Evolutionary conservation across 2,113 vertebrate species (phyloP).

Genomic region (Gadus chalcogrammus): DNA sequence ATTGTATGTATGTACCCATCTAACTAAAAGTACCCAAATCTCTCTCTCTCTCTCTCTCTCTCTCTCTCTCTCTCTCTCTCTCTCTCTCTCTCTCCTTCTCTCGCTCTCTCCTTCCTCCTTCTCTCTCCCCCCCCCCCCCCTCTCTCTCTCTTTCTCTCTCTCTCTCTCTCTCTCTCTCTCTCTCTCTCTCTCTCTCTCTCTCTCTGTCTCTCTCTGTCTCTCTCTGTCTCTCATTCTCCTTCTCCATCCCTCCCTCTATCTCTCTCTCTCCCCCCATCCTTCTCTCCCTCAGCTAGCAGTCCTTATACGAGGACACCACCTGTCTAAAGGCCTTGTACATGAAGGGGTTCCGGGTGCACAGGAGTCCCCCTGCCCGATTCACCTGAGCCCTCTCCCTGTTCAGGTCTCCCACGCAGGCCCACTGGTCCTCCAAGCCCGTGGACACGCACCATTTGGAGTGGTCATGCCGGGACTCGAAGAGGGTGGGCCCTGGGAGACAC

Average conservation of each 20-base stretch:
- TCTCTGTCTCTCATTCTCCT: background rate
- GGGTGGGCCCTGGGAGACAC: slow-evolving; percentile 48
- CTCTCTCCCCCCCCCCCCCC: no score
- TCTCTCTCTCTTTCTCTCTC: no score
- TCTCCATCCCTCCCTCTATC: background rate
- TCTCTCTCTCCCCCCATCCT: background rate
- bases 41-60: no score
- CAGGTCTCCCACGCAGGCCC: slow-evolving; percentile 88
- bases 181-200: background rate
- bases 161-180: background rate
- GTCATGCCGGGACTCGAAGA: slow-evolving; percentile 79
- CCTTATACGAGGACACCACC: slow-evolving; percentile 70
- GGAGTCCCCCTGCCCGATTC: slow-evolving; percentile 83
- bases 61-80: background rate
- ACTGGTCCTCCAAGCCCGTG: slow-evolving; percentile 49
- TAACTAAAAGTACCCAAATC: no score
- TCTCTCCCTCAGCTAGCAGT: slow-evolving; percentile 57
- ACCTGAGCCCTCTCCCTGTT: slow-evolving; percentile 79
- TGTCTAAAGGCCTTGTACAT: slow-evolving; percentile 81
- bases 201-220: no score
- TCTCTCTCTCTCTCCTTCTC: background rate
- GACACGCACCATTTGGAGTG: slow-evolving; percentile 95
- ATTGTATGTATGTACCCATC: no score
- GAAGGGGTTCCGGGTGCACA: slow-evolving; percentile 77
- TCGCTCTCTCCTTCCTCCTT: no score